Percentiles rank a stretch among this genome's conserved stretches.
phyloP scores from a whole-genome alignment of 2,888 invertebrate genomes.

The Drosophila testacea region DNA sequence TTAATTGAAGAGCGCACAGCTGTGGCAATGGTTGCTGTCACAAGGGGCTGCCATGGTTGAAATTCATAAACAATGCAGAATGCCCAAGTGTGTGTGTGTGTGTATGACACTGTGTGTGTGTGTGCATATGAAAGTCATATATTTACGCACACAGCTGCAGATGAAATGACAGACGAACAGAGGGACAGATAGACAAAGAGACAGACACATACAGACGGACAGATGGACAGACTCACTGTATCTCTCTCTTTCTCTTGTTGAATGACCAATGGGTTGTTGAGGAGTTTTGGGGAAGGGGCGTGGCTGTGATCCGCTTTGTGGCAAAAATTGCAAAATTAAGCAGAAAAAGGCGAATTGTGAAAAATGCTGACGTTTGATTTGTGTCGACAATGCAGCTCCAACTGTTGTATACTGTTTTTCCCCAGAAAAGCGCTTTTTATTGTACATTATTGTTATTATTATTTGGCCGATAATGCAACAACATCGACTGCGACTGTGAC shows the following conservation, averaged over 20 bases:
- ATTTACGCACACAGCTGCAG: constrained; percentile 69
- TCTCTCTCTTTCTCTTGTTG: constrained; percentile 2
- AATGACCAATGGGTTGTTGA: constrained; percentile 13
- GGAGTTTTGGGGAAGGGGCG: constrained; percentile 16
- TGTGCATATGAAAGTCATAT: constrained; percentile 57
- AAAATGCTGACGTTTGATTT: constrained; percentile 83
- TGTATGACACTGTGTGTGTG: constrained; percentile 2
- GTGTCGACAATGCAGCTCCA: constrained; percentile 61
- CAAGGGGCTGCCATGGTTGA: constrained; percentile 62
- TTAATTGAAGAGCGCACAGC: constrained; percentile 79
- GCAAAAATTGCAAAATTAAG: constrained; percentile 76
- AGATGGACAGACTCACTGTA: constrained; percentile 6
- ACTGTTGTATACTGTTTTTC: constrained; percentile 41
- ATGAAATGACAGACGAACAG: constrained; percentile 61
- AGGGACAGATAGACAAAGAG: constrained; percentile 24
- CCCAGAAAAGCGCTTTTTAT: constrained; percentile 59
- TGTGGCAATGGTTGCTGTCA: constrained; percentile 66
- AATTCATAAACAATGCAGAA: constrained; percentile 75
- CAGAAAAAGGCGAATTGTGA: constrained; percentile 68
- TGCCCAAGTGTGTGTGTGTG: constrained; percentile 34
- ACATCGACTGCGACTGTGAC: constrained; percentile 22
- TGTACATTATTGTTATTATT: constrained; percentile 61
- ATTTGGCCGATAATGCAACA: constrained; percentile 60
- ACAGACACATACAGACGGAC: constrained; percentile 13
- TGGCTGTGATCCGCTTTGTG: constrained; percentile 52